Percentiles rank a stretch among this genome's conserved stretches.
These are phyloP conservation scores for Drosophila fulvimacula DNA, from an alignment of 2,888 invertebrate species.

Conservation along the genomic window DNA sequence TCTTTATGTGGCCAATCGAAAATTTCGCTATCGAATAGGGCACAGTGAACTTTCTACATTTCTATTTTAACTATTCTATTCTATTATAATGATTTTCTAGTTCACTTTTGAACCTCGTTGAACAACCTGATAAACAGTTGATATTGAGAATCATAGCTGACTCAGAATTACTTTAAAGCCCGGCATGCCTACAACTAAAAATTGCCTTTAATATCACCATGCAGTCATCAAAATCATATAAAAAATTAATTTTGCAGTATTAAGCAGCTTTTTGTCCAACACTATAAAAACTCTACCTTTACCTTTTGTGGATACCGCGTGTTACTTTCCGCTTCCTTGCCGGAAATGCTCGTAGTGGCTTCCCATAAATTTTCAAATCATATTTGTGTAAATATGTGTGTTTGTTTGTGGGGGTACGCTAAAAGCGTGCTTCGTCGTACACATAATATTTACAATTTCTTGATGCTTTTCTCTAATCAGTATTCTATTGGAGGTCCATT, in stretches of 20 bases:
- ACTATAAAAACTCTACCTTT: conserved; percentile 20
- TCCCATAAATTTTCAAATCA: conserved; percentile 43
- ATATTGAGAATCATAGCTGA: conserved; percentile 7
- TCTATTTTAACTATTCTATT: neutral
- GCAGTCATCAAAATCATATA: conserved; percentile 16
- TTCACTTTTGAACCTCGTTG: conserved; percentile 4
- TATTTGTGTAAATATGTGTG: neutral
- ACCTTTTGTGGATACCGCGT: conserved; percentile 19
- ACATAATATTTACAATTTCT: conserved; percentile 58
- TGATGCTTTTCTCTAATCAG: conserved; percentile 28
- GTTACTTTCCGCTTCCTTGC: conserved; percentile 59
- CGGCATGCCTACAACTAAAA: neutral
- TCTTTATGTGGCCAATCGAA: conserved; percentile 7
- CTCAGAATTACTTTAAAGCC: conserved; percentile 6
- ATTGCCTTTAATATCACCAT: conserved; percentile 13
- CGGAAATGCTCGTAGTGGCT: conserved; percentile 52
- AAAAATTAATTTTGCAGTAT: neutral
- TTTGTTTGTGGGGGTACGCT: conserved; percentile 23
- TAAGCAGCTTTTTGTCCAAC: conserved; percentile 23
- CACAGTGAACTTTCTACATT: neutral
- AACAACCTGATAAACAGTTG: conserved; percentile 3
- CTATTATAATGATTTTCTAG: neutral
- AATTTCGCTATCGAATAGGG: neutral
- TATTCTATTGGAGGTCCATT: conserved; percentile 41
- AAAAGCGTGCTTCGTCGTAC: conserved; percentile 63